Evolutionary conservation across 2,797 vertebrate species (phyloP), one percentile per base, ranked within the genome.

Genomic region (Argentina silus): DNA sequence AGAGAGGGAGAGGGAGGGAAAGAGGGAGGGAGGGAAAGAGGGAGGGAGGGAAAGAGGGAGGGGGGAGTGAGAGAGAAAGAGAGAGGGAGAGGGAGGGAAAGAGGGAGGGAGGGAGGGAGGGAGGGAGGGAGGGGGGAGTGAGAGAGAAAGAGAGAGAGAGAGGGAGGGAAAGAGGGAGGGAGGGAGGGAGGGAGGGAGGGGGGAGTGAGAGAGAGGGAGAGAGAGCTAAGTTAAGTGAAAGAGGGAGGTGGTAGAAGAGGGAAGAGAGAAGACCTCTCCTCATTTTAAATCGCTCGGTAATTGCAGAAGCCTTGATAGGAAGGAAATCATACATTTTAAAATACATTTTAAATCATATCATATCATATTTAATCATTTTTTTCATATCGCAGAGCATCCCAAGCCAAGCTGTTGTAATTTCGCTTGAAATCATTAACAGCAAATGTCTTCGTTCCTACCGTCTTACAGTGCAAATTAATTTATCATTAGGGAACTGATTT

Each of bases 401-500:
- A 53, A 76, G 71, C 86, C 84, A 74, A 81, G 85, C 66, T 63
- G 66, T 62, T 60, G 70, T 84, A 78, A 88, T 89, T 86, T 84
- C 79, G 77, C 80, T 87, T 56, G 12, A 2, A 81, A 75, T 84
- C 69, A 43, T 21, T 50, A 76, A 77, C 57, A 17, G 76, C 7
- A 69, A 78, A 88, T 9, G 73, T 84, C 86, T 89, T 79, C 79
- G 79, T 87, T 88, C 67, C 80, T 73, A 14, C 77, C 11, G 77
- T 83, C 76, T 86, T 78, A n/a, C 47, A 57, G 64, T 50, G 10
- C 72, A 78, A 81, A 89, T 86, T 56, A 81, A 90, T 89, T 67
- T 85, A 83, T 90, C 87, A 84, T 83, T 79, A 81, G 74, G 51
- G 70, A 9, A 72, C 61, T 75, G 74, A 59, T 73, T 80, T 70